Conservation (phyloP, 2,888 invertebrate genomes). For the Tetragonula carbonaria region DNA sequence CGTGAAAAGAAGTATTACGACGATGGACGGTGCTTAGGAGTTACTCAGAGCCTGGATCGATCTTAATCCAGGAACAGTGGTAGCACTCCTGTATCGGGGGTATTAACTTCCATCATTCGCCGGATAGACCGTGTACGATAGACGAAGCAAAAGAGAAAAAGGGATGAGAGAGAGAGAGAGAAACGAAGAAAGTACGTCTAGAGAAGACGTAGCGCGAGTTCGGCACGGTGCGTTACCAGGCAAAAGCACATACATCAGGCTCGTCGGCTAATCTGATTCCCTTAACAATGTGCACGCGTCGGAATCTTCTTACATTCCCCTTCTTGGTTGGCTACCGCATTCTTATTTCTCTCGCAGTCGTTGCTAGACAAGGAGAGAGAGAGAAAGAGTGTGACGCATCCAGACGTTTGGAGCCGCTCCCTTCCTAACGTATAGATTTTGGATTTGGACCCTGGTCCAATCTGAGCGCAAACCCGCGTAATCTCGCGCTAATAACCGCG, state of each 20-base stretch:
- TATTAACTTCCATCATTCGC: slow-evolving; percentile 73
- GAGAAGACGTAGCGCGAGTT: slow-evolving; percentile 44
- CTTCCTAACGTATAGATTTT: slow-evolving; percentile 80
- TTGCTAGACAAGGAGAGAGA: not conserved
- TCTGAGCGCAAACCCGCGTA: slow-evolving; percentile 79
- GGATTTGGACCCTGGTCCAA: slow-evolving; percentile 77
- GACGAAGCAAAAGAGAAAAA: slow-evolving; percentile 45
- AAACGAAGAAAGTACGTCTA: slow-evolving; percentile 2
- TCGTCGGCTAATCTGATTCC: slow-evolving; percentile 83
- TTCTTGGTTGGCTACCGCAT: slow-evolving; percentile 9
- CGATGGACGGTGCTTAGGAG: slow-evolving; percentile 69
- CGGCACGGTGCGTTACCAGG: slow-evolving; percentile 67
- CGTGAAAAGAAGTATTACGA: slow-evolving; percentile 69
- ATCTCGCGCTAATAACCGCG: slow-evolving; percentile 83
- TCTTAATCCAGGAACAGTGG: slow-evolving; percentile 80
- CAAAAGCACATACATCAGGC: slow-evolving; percentile 82
- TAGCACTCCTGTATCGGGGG: slow-evolving; percentile 71
- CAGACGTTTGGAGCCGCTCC: slow-evolving; percentile 30
- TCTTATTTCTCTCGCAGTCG: slow-evolving; percentile 13
- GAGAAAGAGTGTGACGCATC: slow-evolving; percentile 4
- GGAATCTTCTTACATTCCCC: slow-evolving; percentile 83
- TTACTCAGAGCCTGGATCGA: slow-evolving; percentile 78
- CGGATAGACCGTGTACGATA: slow-evolving; percentile 36
- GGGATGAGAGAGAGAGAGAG: slow-evolving; percentile 11
- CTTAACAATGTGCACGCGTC: slow-evolving; percentile 84